Base-by-base conservation (phyloP, 2,888 invertebrate genomes). In the Drosophila fulvimacula region DNA sequence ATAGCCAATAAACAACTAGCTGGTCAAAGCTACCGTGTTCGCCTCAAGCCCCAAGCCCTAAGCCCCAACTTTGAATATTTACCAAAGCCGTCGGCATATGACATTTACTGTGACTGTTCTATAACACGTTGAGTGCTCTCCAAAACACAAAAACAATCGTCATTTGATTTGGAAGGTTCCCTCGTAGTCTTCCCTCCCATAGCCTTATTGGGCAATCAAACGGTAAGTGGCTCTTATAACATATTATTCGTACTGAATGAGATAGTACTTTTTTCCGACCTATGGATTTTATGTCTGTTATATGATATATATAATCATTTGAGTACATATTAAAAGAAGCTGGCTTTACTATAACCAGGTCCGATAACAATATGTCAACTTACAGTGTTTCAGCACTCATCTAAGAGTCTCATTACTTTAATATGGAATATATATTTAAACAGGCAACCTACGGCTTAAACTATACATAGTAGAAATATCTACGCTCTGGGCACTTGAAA, bases 1-100 rank as follows among this genome's bases (percentile, higher is more conserved):
- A 74, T 61, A 56, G 57, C 69, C 65, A 74, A 72, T 79, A 69
- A 69, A 69, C 67, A 60, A 32, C 36, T 51, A 66, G 62, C 67
- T 74, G 65, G 68, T 67, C 72, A 49, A 58, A 32, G 63, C 44
- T 42, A 32, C 38, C 27, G 41, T 36, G 17, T 15, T 17, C 15
- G 21, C 15, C 17, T 44, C 34, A 15, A 36, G 62, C 24, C 24
- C 24, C 24, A 3, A 27, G 27, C 27, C 27, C 6, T 6, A 34
- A 52, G 51, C 52, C 9, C 15, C 7, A 9, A n/a, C 56, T 32
- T 57, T 41, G 5, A 21, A 60, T 64, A 60, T 41, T 53, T 34
- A 39, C 4, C 10, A 15, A 1, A 36, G 34, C 64, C 76, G 72
- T 15, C 68, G 65, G 59, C 48, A 60, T 68, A 44, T 52, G 36